Conservation (phyloP, 2,888 invertebrate species). For the Napeogenes sylphis region DNA sequence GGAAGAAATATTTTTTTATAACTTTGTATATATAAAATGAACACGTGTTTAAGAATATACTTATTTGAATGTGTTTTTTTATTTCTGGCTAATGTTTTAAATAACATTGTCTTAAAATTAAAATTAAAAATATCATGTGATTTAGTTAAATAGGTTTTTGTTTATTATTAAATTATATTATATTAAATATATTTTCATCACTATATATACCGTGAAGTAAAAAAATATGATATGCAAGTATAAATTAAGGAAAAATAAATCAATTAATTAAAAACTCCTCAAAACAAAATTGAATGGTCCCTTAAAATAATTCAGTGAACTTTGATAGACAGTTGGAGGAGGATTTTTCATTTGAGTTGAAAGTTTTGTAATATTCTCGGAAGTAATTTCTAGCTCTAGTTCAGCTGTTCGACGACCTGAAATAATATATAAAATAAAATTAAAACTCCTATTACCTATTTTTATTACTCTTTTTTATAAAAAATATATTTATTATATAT, state of each 20-base stretch:
- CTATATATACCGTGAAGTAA: background rate
- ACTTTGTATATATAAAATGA: too few relatives aligned
- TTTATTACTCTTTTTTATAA: too few relatives aligned
- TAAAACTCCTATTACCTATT: too few relatives aligned
- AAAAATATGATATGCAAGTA: background rate
- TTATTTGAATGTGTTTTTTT: too few relatives aligned
- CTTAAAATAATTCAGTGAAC: constrained; percentile 49
- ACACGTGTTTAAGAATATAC: too few relatives aligned
- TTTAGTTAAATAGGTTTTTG: too few relatives aligned
- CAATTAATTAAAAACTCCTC: constrained; percentile 41
- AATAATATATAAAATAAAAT: constrained; percentile 9
- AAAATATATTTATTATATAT: too few relatives aligned
- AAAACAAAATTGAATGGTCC: constrained; percentile 59
- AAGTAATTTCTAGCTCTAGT: constrained; percentile 73
- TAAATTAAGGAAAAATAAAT: background rate
- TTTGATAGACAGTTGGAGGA: constrained; percentile 41
- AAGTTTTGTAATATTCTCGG: constrained; percentile 48
- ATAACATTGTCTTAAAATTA: too few relatives aligned
- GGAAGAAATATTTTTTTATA: too few relatives aligned
- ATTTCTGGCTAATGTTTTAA: too few relatives aligned
- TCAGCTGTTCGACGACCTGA: constrained; percentile 79
- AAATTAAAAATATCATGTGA: too few relatives aligned
- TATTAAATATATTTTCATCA: background rate
- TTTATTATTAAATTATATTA: too few relatives aligned
- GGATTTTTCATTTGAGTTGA: constrained; percentile 47